A percentile compares a stretch with the other conserved stretches of the same genome.
These are phyloP conservation scores for Eudemis profundana DNA, from an alignment of 2,888 invertebrate genomes.

Conservation along the genomic window DNA sequence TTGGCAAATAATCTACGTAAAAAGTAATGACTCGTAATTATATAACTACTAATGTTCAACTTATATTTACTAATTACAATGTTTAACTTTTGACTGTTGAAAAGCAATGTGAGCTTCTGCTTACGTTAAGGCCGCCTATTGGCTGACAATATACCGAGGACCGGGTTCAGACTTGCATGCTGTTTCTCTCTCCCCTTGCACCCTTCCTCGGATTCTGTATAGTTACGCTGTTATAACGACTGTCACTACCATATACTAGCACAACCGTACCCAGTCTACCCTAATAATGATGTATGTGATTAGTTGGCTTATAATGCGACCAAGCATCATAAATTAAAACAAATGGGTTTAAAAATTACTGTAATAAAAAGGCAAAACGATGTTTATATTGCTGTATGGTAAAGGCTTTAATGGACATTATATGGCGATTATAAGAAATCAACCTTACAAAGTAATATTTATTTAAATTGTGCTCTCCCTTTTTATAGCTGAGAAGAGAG, in stretches of 20 bases:
- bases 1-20: no score
- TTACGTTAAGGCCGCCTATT: not conserved
- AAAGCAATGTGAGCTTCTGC: not conserved
- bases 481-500: not conserved
- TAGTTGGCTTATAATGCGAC: constrained; percentile 25
- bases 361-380: constrained; percentile 50
- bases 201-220: not conserved
- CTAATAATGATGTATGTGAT: not conserved
- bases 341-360: constrained; percentile 46
- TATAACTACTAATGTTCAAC: constrained; percentile 19
- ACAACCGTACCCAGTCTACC: no score
- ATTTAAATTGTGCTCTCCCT: not conserved
- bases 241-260: not conserved
- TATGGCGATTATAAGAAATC: constrained; percentile 16
- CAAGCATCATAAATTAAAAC: constrained; percentile 49
- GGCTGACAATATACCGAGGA: no score
- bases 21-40: constrained; percentile 25
- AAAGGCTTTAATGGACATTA: constrained; percentile 42
- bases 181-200: no score
- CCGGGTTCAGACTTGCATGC: not conserved
- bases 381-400: constrained; percentile 48
- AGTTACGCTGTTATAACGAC: not conserved
- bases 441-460: constrained; percentile 20
- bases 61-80: no score
- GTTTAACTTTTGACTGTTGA: constrained; percentile 6